Percentiles rank a stretch among this genome's conserved stretches.
These are phyloP conservation scores for Melinaea marsaeus DNA, from an alignment of 2,888 invertebrate species.

Conservation along the genomic window DNA sequence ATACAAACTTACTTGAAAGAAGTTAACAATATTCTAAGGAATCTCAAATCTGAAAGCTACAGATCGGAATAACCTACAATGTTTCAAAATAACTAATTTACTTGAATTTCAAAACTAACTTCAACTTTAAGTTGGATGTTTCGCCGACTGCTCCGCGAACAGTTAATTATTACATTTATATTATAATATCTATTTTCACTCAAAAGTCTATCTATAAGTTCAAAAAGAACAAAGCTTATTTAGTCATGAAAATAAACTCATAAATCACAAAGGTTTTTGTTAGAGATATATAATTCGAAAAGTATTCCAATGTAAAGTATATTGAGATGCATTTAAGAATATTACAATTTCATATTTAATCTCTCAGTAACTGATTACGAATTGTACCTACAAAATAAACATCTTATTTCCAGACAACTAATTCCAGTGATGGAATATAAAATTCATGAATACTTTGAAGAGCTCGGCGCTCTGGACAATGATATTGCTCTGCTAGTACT, in stretches of 20 bases:
- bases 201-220: too few species aligned
- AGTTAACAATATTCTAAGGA: constrained; percentile 1
- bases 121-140: neutral
- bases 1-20: neutral
- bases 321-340: too few species aligned
- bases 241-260: too few species aligned
- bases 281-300: too few species aligned
- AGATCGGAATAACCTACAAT: neutral
- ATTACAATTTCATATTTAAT: too few species aligned
- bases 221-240: too few species aligned
- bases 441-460: constrained; percentile 58
- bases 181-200: too few species aligned
- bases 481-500: constrained; percentile 60
- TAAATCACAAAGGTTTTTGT: too few species aligned
- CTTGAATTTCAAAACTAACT: neutral
- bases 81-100: neutral
- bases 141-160: too few species aligned
- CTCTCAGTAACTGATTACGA: neutral
- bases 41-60: neutral
- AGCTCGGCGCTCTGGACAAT: constrained; percentile 48
- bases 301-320: too few species aligned
- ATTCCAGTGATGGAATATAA: constrained; percentile 51
- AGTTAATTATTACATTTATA: too few species aligned
- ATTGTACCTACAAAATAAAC: neutral
- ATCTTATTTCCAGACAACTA: constrained; percentile 48